Base-by-base conservation (phyloP, 2,888 invertebrate genomes). In the Synergus laeviventris region DNA sequence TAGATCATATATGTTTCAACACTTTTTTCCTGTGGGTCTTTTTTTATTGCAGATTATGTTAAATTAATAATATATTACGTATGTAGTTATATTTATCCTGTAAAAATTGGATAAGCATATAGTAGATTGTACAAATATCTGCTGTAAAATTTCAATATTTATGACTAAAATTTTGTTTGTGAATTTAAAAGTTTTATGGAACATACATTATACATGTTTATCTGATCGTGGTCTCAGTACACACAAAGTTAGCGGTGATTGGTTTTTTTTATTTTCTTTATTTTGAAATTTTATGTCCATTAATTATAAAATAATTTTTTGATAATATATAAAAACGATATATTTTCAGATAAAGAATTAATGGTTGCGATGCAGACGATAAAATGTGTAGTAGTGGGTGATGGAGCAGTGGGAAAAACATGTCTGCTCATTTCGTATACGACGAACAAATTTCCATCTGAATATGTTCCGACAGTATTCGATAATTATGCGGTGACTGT, bases 401-500 rank as follows among this genome's bases (percentile, higher is more conserved):
- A 98, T 91, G 98, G 98, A 87, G 98, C 98, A 62, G 98, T 98
- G 79, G 98, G 98, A 93, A 98, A 98, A 93, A 98, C 98, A 49
- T 97, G 98, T 91, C 93, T 98, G 84, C 94, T 98, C 81, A 98
- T 98, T 82, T 88, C 89, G 88, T 98, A 98, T 91, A 98, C 98
- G 77, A 98, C 97, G 82, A 98, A 98, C 91, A 97, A 97, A 91
- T 98, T 97, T 91, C 97, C 97, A 77, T 96, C 97, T 18, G 97
- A 98, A 91, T 98, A 98, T 92, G 96, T 97, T 86, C 98, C 98
- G 76, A 98, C 98, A 73, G 98, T 98, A 74, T 98, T 98, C 90
- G 98, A 98, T 92, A 98, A 98, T 91, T 98, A 98, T 94, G 98
- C 98, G 8, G 98, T 98, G 76, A 98, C 98, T 76, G 98, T 98